These are phyloP conservation scores for Philotrypesis tridentata DNA, from an alignment of 1,140 invertebrate species.

Conservation along the genomic window DNA sequence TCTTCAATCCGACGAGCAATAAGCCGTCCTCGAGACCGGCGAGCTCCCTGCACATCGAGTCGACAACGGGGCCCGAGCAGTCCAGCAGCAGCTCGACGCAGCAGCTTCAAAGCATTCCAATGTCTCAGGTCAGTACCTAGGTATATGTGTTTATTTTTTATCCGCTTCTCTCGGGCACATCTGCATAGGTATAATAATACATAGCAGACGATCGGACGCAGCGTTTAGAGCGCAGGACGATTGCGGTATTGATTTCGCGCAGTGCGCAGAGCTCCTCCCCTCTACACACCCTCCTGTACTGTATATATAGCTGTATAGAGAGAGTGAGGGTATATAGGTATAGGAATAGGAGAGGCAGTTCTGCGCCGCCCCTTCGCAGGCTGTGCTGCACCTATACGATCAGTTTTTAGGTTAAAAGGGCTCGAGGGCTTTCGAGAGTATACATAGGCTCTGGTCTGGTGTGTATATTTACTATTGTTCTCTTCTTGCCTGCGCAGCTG, in stretches of 20 bases:
- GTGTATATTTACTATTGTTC: background rate
- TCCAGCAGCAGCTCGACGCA: background rate
- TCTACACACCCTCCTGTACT: constrained; percentile 2
- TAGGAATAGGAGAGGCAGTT: background rate
- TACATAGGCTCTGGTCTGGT: background rate
- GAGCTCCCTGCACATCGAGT: background rate
- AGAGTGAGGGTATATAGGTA: background rate
- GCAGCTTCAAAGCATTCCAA: background rate
- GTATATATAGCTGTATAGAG: too few relatives aligned
- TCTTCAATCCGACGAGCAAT: background rate
- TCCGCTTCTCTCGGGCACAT: background rate
- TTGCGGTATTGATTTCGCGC: constrained; percentile 50
- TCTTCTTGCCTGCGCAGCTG: constrained; percentile 53
- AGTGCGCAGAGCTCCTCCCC: constrained; percentile 28
- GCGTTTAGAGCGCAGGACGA: constrained; percentile 3
- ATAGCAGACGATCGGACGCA: background rate
- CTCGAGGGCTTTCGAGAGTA: background rate
- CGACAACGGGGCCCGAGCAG: background rate
- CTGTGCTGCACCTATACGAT: background rate
- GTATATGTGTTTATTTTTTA: background rate
- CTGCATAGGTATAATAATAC: too few relatives aligned
- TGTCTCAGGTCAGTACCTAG: background rate
- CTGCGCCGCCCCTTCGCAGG: background rate
- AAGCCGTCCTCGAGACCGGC: constrained; percentile 1
- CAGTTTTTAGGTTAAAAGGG: constrained; percentile 42